Conservation (phyloP, 1,140 invertebrate species). For the Bombus waltoni region DNA sequence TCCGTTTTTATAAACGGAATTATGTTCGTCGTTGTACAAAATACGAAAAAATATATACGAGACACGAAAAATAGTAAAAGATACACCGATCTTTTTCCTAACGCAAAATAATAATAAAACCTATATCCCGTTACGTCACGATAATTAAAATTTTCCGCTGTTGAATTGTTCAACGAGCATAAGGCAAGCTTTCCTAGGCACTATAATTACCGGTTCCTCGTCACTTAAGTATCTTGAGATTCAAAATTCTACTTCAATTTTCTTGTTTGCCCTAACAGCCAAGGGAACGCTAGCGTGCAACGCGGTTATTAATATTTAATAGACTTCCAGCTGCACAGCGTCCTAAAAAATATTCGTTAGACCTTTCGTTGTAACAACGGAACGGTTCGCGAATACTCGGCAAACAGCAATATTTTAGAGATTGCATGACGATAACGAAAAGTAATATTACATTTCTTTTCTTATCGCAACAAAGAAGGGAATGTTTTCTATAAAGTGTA, state of each 20-base stretch:
- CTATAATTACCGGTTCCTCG: slow-evolving; percentile 3
- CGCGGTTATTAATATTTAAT: slow-evolving; percentile 28
- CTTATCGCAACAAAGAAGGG: not conserved
- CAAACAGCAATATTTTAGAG: not conserved
- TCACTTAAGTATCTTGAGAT: not conserved
- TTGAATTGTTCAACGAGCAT: not conserved
- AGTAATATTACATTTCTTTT: slow-evolving; percentile 2
- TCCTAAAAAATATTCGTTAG: slow-evolving; percentile 6
- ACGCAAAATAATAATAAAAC: not conserved
- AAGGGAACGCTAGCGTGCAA: not conserved
- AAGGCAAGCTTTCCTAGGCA: not conserved
- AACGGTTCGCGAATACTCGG: not conserved
- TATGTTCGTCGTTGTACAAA: not conserved
- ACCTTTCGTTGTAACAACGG: not conserved
- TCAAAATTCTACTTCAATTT: slow-evolving; percentile 29
- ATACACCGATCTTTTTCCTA: not conserved
- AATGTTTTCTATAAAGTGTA: not conserved
- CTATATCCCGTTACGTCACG: not conserved
- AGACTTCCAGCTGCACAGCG: not conserved
- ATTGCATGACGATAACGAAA: slow-evolving; percentile 14
- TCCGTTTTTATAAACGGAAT: not conserved
- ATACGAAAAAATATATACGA: not conserved
- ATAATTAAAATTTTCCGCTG: not conserved
- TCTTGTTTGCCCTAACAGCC: slow-evolving; percentile 15
- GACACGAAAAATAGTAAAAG: not conserved